Percentiles rank a stretch among this genome's conserved stretches.
Conservation (phyloP, 2,113 vertebrate genomes). For the Lophochroa leadbeateri region DNA sequence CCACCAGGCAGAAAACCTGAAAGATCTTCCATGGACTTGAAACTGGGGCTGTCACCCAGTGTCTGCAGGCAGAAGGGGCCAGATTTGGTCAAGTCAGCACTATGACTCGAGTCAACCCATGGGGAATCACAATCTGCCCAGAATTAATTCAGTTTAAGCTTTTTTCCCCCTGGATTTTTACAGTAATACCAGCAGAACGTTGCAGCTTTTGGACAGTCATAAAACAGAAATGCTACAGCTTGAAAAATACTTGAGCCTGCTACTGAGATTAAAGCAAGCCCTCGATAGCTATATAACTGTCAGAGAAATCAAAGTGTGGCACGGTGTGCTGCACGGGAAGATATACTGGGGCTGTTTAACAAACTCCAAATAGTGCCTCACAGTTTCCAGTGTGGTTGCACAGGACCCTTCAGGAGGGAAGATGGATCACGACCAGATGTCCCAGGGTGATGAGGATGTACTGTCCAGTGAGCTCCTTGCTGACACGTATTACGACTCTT, state of each 20-base stretch:
- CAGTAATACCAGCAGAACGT: not conserved
- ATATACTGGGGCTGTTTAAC: not conserved
- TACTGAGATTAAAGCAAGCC: conserved; percentile 48
- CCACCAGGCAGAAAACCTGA: not conserved
- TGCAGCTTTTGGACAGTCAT: conserved; percentile 13
- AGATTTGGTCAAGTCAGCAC: not conserved
- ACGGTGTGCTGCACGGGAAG: not conserved
- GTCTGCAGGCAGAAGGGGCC: not conserved
- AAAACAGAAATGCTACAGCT: conserved; percentile 17
- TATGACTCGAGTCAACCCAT: not conserved
- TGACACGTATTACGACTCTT: not conserved
- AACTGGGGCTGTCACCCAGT: not conserved
- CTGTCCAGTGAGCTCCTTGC: not conserved
- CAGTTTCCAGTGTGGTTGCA: not conserved
- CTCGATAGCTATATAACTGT: not conserved
- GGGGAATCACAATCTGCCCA: not conserved
- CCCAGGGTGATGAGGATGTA: not conserved
- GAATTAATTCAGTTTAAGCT: not conserved
- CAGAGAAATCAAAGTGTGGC: conserved; percentile 6
- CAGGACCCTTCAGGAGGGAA: conserved; percentile 2
- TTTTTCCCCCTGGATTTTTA: not conserved
- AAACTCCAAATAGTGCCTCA: not conserved
- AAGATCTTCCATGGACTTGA: not conserved
- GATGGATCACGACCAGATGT: conserved; percentile 4
- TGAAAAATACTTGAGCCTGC: conserved; percentile 41